Conservation (phyloP, 2,113 vertebrate species). For the Vanacampus margaritifer region DNA sequence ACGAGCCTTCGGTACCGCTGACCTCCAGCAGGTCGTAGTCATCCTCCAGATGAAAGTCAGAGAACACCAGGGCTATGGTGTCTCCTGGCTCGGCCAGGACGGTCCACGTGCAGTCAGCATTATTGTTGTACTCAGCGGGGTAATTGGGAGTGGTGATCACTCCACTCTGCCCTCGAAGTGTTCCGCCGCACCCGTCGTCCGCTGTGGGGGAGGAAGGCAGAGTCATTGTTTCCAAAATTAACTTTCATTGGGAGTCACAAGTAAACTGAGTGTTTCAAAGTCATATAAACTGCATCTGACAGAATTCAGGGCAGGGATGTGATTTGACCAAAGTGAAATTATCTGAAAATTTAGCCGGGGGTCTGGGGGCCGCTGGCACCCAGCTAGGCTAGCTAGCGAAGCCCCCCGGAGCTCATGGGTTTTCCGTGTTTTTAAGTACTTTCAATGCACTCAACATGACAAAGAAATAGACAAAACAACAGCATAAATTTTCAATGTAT, state of each 20-base stretch:
- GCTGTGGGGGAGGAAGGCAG: conserved; percentile 66
- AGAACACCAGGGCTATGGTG: conserved; percentile 95
- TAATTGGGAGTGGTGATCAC: conserved; percentile 95
- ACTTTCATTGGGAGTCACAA: neutral
- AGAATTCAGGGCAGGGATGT: too few species aligned
- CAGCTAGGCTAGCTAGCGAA: too few species aligned
- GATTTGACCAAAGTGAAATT: too few species aligned
- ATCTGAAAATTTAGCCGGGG: too few species aligned
- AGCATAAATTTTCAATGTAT: too few species aligned
- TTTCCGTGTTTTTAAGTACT: too few species aligned
- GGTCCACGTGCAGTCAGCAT: conserved; percentile 98
- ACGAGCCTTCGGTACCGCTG: conserved; percentile 91
- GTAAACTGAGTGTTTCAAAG: neutral
- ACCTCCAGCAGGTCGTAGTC: conserved; percentile 95
- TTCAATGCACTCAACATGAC: too few species aligned
- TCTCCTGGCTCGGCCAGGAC: conserved; percentile 94
- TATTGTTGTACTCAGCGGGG: conserved; percentile 91
- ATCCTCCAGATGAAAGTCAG: conserved; percentile 95
- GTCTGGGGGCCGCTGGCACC: too few species aligned
- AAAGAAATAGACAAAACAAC: too few species aligned
- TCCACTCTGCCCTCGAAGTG: conserved; percentile 91
- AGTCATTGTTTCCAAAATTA: neutral
- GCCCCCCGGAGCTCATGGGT: too few species aligned
- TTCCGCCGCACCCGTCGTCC: conserved; percentile 93
- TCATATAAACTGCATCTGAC: too few species aligned